Evolutionary conservation across 2,888 invertebrate genomes (phyloP).

Genomic region (Carabus problematicus): DNA sequence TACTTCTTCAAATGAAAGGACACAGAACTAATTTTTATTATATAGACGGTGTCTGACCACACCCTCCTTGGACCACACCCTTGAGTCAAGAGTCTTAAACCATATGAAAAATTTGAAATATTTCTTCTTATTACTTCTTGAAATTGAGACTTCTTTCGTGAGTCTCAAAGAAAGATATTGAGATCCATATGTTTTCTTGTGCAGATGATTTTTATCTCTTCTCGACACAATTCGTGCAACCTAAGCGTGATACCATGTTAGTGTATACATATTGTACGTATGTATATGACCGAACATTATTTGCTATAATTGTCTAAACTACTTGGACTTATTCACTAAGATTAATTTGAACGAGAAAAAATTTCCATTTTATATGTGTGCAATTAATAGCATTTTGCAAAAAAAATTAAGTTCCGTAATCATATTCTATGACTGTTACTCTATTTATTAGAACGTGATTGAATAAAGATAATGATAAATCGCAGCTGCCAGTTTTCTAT

Average conservation of each 20-base stretch:
- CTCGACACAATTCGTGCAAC: conserved; percentile 18
- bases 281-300: conserved; percentile 10
- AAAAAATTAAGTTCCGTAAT: too few species aligned
- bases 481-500: conserved; percentile 11
- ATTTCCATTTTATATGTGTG: neutral
- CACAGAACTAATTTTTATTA: too few species aligned
- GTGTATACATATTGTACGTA: conserved; percentile 13
- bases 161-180: too few species aligned
- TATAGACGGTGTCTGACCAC: too few species aligned
- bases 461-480: conserved; percentile 27
- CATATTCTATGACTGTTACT: neutral
- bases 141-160: too few species aligned
- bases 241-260: conserved; percentile 22
- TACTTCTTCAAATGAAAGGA: too few species aligned
- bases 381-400: neutral
- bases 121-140: too few species aligned
- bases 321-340: neutral
- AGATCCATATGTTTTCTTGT: too few species aligned
- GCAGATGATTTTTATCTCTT: conserved; percentile 22
- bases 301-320: neutral
- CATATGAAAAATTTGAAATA: too few species aligned
- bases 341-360: neutral
- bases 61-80: too few species aligned
- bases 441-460: conserved; percentile 24
- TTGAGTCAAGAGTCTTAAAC: too few species aligned